phyloP scores from a whole-genome alignment of 2,888 invertebrate genomes.

The Andrena hattorfiana region DNA sequence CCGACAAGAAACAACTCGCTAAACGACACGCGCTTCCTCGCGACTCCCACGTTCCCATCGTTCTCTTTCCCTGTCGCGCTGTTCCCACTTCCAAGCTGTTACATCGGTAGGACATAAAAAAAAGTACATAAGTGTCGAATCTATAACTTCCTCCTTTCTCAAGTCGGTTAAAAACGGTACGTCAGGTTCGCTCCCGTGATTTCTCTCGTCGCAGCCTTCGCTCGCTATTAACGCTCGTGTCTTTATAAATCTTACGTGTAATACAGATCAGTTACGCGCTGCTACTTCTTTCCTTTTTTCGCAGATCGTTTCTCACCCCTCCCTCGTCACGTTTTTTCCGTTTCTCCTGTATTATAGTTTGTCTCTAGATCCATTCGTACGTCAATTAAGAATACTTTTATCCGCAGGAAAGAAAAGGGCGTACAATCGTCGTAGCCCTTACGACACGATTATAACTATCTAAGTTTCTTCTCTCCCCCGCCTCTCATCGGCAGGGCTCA shows the following conservation, averaged over 20 bases:
- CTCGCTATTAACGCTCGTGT: conserved; percentile 54
- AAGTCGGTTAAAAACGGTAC: conserved; percentile 28
- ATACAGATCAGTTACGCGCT: conserved; percentile 67
- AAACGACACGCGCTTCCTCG: conserved; percentile 46
- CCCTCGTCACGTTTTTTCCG: background rate
- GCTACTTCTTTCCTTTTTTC: conserved; percentile 49
- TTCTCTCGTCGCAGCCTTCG: conserved; percentile 1
- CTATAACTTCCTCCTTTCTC: too few relatives aligned
- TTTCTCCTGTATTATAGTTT: background rate
- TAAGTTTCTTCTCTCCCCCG: background rate
- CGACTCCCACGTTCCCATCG: background rate
- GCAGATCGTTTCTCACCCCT: conserved; percentile 47
- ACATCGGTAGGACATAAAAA: conserved; percentile 32
- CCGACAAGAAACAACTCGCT: conserved; percentile 76
- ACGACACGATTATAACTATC: conserved; percentile 22
- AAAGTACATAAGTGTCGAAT: too few relatives aligned
- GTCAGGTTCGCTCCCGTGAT: background rate
- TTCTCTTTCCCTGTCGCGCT: background rate
- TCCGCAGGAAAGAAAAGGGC: conserved; percentile 72
- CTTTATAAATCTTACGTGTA: conserved; percentile 63
- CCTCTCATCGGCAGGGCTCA: background rate
- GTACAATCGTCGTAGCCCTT: conserved; percentile 63
- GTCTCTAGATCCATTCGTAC: conserved; percentile 57
- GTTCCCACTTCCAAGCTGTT: background rate
- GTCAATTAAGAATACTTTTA: conserved; percentile 62